Base-by-base conservation (phyloP, 2,888 invertebrate species). In the Chrysolina oricalcia region DNA sequence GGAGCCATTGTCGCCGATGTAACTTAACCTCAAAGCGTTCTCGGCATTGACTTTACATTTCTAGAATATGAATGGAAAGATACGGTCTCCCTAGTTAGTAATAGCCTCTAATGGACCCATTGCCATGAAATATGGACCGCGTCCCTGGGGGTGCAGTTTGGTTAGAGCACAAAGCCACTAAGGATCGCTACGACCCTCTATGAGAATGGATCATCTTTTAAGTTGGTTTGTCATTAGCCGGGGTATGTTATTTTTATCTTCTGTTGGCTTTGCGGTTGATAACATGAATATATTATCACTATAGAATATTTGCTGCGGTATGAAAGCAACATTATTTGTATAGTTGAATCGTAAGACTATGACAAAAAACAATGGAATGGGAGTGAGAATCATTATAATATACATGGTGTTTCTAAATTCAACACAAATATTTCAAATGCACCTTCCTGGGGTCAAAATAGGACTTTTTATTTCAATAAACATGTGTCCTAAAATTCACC, bases 81-180 rank as follows among this genome's bases (percentile, higher is more conserved):
- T 75, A 75, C 81, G 81, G 81, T 85, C 84, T 83, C 85, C 84
- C 85, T 80, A 79, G 83, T 84, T 83, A 81, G 85, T 86, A 86
- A 86, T 87, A 86, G 87, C 84, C 84, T 84, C 84, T 87, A 87
- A 87, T 87, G 86, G 87, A 85, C 85, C 87, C 83, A 86, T 87
- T 86, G 86, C 86, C 85, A 86, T 87, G 86, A 87, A 87, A 87
- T 87, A 87, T 87, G 86, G 86, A 86, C 84, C 80, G 81, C 83
- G 79, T 83, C 84, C 85, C 85, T 82, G 80, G 76, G 85, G 85
- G 84, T 82, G 83, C 81, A 76, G 81, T 80, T 80, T 76, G 80
- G 78, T 78, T 78, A 76, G 77, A 73, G 72, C 73, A 78, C 81
- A 81, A 79, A 73, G 76, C 73, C 77, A 66, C 69, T 67, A 73